Percentiles rank a stretch among this genome's conserved stretches.
phyloP scores from a whole-genome alignment of 2,888 invertebrate genomes.

The Coleophora flavipennella region DNA sequence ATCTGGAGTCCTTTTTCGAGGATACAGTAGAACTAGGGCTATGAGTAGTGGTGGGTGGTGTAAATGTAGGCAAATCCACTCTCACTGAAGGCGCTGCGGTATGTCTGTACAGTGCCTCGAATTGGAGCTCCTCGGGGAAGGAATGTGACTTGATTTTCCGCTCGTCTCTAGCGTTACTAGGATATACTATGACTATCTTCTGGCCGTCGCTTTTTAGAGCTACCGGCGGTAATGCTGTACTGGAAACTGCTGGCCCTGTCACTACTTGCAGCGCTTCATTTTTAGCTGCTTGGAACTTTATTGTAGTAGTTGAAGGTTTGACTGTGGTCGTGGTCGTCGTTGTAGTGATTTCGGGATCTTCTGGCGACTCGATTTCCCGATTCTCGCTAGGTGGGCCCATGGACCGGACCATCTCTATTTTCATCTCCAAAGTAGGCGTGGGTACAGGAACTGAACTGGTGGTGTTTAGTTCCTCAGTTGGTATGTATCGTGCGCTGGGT shows the following conservation, averaged over 20 bases:
- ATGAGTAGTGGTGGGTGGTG: constrained; percentile 46
- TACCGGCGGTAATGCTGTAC: constrained; percentile 59
- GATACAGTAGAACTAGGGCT: constrained; percentile 21
- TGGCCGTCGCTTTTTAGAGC: constrained; percentile 55
- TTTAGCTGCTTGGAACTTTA: constrained; percentile 42
- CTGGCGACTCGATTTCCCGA: constrained; percentile 50
- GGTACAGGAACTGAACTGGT: constrained; percentile 52
- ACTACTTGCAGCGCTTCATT: constrained; percentile 54
- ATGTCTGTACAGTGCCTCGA: constrained; percentile 61
- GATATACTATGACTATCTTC: constrained; percentile 65
- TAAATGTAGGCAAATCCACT: constrained; percentile 74
- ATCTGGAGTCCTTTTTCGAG: constrained; percentile 28
- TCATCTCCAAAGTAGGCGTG: constrained; percentile 65
- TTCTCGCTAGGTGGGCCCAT: constrained; percentile 60
- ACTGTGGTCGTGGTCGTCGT: constrained; percentile 39
- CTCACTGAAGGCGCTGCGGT: constrained; percentile 52
- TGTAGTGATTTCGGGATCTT: constrained; percentile 50
- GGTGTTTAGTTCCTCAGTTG: constrained; percentile 57
- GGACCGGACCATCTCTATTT: constrained; percentile 54
- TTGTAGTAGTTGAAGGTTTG: constrained; percentile 34
- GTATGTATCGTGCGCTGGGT: constrained; percentile 75
- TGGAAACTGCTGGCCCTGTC: constrained; percentile 44
- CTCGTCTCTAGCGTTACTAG: constrained; percentile 63
- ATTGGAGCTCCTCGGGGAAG: constrained; percentile 64
- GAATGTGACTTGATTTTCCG: constrained; percentile 64